phyloP scores from a whole-genome alignment of 2,888 invertebrate genomes.

The Drosophila cognata region DNA sequence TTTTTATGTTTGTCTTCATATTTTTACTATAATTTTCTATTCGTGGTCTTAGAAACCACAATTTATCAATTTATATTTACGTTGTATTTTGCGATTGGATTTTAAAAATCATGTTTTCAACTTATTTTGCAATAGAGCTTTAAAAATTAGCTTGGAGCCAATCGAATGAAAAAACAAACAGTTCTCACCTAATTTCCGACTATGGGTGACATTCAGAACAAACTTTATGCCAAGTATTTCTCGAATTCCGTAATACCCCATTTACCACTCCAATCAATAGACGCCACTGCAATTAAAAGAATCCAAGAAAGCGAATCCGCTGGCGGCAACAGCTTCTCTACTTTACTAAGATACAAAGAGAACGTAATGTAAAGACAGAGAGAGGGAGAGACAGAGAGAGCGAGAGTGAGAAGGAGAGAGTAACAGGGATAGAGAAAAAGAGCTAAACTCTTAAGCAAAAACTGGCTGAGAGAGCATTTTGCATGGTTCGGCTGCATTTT shows the following conservation, averaged over 20 bases:
- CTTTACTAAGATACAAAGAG: slow-evolving; percentile 2
- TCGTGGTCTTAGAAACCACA: not conserved
- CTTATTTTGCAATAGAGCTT: not conserved
- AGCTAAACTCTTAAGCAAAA: slow-evolving; percentile 14
- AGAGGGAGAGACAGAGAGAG: slow-evolving; percentile 6
- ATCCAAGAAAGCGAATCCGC: slow-evolving; percentile 30
- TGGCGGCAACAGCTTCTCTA: slow-evolving; percentile 38
- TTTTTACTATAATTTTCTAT: not conserved
- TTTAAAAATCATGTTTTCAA: not conserved
- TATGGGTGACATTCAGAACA: not conserved
- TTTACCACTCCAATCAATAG: slow-evolving; percentile 12
- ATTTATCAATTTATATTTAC: not conserved
- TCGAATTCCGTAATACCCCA: not conserved
- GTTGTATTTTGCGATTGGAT: not conserved
- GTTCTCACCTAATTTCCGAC: not conserved
- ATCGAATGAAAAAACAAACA: not conserved
- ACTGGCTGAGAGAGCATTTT: slow-evolving; percentile 40
- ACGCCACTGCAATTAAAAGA: slow-evolving; percentile 48
- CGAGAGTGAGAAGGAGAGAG: slow-evolving; percentile 2
- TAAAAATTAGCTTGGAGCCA: not conserved
- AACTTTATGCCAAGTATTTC: not conserved
- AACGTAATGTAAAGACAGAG: not conserved
- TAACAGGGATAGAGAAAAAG: slow-evolving; percentile 3
- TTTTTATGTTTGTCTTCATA: not conserved
- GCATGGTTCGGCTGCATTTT: slow-evolving; percentile 66